Percentiles rank a stretch among this genome's conserved stretches.
Conservation (phyloP, 92 coral and sea anemone genomes). For the Galaxea fascicularis region DNA sequence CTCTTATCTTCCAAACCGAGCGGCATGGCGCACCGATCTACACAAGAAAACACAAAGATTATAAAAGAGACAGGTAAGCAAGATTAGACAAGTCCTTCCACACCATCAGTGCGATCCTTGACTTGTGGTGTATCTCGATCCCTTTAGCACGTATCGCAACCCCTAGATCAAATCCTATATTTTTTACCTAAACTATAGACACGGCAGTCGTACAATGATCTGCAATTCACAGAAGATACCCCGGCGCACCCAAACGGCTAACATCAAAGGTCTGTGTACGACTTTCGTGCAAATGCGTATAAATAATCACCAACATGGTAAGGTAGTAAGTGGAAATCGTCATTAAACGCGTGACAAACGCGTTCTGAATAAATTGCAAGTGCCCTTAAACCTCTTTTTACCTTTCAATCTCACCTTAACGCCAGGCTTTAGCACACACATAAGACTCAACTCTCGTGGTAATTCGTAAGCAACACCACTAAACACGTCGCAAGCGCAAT, state of each 20-base stretch:
- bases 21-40: slow-evolving; percentile 89
- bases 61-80: background rate
- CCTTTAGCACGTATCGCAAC: too few relatives aligned
- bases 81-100: background rate
- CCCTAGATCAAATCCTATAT: too few relatives aligned
- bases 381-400: background rate
- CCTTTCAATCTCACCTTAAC: too few relatives aligned
- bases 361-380: background rate
- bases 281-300: background rate
- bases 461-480: background rate
- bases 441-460: background rate
- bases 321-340: background rate
- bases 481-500: background rate
- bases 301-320: background rate
- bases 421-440: background rate
- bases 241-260: background rate
- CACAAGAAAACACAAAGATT: background rate
- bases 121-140: too few relatives aligned
- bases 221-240: too few relatives aligned
- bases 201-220: too few relatives aligned
- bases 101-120: too few relatives aligned
- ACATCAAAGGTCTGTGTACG: background rate
- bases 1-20: slow-evolving; percentile 90
- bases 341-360: background rate
- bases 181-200: too few relatives aligned